Conservation (phyloP, 2,797 vertebrate species). For the Pteropus rufus region DNA sequence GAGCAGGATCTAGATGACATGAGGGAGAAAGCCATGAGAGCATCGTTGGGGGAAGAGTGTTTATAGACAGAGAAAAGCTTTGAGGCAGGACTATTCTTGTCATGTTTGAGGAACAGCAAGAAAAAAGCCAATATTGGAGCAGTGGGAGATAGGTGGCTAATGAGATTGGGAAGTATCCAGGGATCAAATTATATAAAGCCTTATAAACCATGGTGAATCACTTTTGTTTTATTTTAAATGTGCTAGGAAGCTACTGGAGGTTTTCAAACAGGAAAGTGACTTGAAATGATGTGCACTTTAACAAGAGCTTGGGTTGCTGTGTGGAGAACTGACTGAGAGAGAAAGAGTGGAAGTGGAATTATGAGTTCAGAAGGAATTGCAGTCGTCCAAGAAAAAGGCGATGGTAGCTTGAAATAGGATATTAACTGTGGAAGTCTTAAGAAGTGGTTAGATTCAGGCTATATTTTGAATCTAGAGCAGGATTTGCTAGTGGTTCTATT, state of each 20-base stretch:
- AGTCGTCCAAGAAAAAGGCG: neutral
- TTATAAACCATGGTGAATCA: neutral
- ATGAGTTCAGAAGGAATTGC: neutral
- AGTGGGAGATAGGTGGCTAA: neutral
- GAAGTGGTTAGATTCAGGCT: neutral
- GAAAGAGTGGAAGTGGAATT: neutral
- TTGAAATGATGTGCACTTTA: neutral
- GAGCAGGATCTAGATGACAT: neutral
- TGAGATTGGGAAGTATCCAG: neutral
- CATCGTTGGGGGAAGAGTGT: neutral
- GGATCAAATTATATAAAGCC: neutral
- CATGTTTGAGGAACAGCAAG: neutral
- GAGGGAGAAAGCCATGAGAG: neutral
- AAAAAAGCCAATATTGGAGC: neutral
- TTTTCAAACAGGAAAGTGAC: neutral
- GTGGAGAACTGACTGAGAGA: neutral
- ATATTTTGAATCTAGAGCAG: neutral
- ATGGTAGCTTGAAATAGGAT: neutral
- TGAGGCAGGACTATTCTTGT: neutral
- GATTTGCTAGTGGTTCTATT: neutral
- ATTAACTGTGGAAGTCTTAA: neutral
- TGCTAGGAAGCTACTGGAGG: neutral
- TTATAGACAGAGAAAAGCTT: neutral
- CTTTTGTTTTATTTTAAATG: constrained; percentile 35
- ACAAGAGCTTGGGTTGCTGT: neutral